Evolutionary conservation across 2,113 vertebrate species (phyloP).

Genomic region (Larimichthys crocea): DNA sequence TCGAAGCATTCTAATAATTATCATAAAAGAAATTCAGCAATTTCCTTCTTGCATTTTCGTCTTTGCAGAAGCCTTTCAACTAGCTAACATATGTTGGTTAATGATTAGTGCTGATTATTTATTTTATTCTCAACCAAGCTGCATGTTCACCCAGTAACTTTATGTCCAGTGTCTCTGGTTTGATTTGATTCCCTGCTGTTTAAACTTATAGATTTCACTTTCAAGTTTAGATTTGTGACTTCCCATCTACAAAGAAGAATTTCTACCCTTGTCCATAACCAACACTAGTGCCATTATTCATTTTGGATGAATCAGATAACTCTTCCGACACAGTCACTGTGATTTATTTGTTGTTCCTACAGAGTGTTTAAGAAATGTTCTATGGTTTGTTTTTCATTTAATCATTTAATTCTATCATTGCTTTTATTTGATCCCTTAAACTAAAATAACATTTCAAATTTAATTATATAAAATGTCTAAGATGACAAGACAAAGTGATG

Average conservation of each 20-base stretch:
- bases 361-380: not conserved
- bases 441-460: not conserved
- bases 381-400: not conserved
- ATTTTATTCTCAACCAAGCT: not conserved
- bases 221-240: conserved; percentile 6
- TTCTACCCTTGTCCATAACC: not conserved
- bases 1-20: not conserved
- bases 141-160: not conserved
- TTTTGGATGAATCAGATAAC: not conserved
- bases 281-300: not conserved
- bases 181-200: too few relatives aligned
- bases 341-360: conserved; percentile 31
- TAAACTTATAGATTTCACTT: not conserved
- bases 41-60: not conserved
- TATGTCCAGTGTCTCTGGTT: not conserved
- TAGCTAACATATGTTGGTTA: not conserved
- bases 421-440: not conserved
- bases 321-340: not conserved
- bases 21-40: not conserved
- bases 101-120: not conserved
- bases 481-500: not conserved
- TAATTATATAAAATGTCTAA: not conserved
- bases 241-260: not conserved
- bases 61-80: not conserved
- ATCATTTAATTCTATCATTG: conserved; percentile 11